Base-by-base conservation (phyloP, 1,140 invertebrate genomes). In the Campoletis sonorensis region DNA sequence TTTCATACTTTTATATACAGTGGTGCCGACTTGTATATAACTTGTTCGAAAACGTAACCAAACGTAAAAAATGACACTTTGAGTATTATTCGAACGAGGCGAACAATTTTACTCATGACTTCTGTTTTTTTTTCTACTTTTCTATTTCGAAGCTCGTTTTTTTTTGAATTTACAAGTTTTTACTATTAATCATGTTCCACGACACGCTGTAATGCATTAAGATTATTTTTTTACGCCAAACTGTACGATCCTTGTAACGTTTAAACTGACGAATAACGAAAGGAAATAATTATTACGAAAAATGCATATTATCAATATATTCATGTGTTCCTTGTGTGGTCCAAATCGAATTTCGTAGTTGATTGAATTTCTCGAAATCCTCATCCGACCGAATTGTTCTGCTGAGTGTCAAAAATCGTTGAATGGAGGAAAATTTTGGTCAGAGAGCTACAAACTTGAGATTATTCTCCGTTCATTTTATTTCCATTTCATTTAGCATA, bases 111-210 rank as follows among this genome's bases (percentile, higher is more conserved):
- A 58, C 54, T 58, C 54, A 21, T 58, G 18, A 4, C 18, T n/a
- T n/a, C n/a, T n/a, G n/a, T 58, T 58, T n/a, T 58, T 23, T 58
- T n/a, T 58, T 58, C 15, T 58, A 58, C 54, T 58, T 58, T 58
- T n/a, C 54, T 23, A 58, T 58, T 58, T 58, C 54, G 54, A n/a
- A 58, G 54, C 21, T 58, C 54, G 21, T 58, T 23, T 58, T 58
- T 54, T 54, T 58, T n/a, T n/a, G 21, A 58, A 58, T 58, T 21
- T 58, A 58, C 54, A 58, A 58, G 54, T 58, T 58, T 33, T 58
- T 58, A 21, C 21, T 58, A 4, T 58, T 21, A 7, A 2, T n/a
- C n/a, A 58, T n/a, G 18, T 23, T 58, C 54, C 18, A 58, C 13
- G 40, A 45, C 40, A 45, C 1, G 11, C 40, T 45, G 3, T 10